Conservation (phyloP, 2,113 vertebrate species). For the Cephalophus harveyi region DNA sequence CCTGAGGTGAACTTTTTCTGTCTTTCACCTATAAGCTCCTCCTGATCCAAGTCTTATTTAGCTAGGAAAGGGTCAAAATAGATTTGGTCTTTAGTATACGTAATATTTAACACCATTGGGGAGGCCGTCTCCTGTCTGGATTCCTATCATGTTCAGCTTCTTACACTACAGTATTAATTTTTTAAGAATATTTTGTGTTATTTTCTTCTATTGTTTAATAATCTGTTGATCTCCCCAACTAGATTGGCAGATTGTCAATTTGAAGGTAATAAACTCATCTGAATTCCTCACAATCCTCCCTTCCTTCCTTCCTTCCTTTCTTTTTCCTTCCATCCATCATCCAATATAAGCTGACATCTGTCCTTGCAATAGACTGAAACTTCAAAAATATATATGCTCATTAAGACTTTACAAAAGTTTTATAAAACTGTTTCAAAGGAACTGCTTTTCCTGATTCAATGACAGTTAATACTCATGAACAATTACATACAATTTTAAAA, state of each 20-base stretch:
- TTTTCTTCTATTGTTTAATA: not conserved
- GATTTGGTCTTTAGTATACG: not conserved
- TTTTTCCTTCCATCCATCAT: not conserved
- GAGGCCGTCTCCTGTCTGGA: not conserved
- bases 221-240: not conserved
- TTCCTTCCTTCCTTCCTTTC: too few relatives aligned
- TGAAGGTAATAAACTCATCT: not conserved
- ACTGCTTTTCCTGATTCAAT: not conserved
- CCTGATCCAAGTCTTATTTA: not conserved
- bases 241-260: not conserved
- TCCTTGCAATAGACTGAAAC: not conserved
- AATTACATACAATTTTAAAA: not conserved
- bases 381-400: not conserved
- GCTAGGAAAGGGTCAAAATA: not conserved
- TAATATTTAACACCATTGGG: not conserved
- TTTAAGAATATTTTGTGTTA: not conserved
- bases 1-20: not conserved
- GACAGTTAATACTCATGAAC: not conserved
- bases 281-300: not conserved
- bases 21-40: not conserved
- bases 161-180: not conserved
- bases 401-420: not conserved
- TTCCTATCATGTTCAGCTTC: not conserved
- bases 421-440: not conserved
- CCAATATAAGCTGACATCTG: not conserved